A percentile compares a stretch with the other conserved stretches of the same genome.
These are phyloP conservation scores for Eidolon helvum DNA, from an alignment of 2,113 vertebrate species.

Conservation along the genomic window DNA sequence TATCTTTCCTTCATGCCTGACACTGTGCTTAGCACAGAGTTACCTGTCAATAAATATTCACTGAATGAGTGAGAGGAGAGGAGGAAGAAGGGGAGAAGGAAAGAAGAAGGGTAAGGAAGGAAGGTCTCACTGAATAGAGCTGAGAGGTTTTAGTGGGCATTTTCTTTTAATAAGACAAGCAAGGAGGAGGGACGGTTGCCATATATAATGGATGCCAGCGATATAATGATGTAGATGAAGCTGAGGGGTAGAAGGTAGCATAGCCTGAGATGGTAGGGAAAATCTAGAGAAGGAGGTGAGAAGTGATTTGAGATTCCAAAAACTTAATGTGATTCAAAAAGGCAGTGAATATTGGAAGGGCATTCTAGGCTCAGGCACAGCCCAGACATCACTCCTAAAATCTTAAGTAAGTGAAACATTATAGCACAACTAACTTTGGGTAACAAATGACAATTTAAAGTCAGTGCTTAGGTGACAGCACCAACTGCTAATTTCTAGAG, in stretches of 20 bases:
- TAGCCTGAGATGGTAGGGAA: background rate
- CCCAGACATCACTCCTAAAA: too few relatives aligned
- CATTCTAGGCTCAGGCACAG: background rate
- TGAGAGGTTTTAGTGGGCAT: background rate
- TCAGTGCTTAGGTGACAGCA: too few relatives aligned
- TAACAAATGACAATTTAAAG: background rate
- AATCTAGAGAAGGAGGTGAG: background rate
- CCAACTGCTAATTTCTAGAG: background rate
- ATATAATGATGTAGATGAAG: background rate
- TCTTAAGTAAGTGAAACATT: background rate
- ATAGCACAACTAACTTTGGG: background rate
- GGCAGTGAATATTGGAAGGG: background rate
- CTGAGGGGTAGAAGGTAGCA: background rate
- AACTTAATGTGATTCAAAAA: background rate
- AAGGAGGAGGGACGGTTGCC: background rate
- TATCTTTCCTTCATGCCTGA: background rate
- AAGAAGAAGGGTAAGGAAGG: background rate
- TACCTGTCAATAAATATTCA: background rate
- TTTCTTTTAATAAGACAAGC: background rate
- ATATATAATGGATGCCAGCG: fast-evolving
- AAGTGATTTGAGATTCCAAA: background rate
- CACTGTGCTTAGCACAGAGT: background rate
- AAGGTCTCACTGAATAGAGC: background rate
- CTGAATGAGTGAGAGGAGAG: background rate
- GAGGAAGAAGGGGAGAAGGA: background rate